Base-by-base conservation (phyloP, 2,888 invertebrate genomes). In the Spilarctia lutea region DNA sequence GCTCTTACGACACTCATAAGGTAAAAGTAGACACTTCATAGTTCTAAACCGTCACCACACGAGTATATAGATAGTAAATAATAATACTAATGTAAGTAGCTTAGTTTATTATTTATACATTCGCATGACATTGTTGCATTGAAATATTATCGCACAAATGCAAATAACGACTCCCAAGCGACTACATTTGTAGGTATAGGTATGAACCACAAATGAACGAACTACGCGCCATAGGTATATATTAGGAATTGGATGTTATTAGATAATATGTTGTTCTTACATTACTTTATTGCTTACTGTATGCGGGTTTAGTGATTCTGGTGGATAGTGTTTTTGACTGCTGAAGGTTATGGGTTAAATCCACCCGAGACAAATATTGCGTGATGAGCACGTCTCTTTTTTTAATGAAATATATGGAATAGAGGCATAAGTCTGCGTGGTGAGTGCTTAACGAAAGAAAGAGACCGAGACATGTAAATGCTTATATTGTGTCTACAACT, bases 141-240 rank as follows among this genome's bases (percentile, higher is more conserved):
- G 35, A 67, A 68, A 68, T 69, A 35, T 39, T 39, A 70, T 60
- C 56, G 35, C 70, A 35, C 4, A 56, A 39, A 60, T 60, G 70
- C 60, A 39, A 70, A 60, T 52, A 52, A 33, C 6, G 2, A 30
- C 33, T 63, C 71, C 42, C 20, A 11, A 30, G 65, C 10, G 27
- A 30, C 52, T 65, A 20, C 45, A 65, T 30, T 42, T 71, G 20
- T 65, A 63, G n/a, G n/a, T n/a, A n/a, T n/a, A n/a, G n/a, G n/a
- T 20, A 30, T 65, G 33, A 63, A 71, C 42, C 4, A 60, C 18
- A 56, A 70, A 60, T 60, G 39, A 33, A 45, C 8, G 8, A 68
- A 68, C 35, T 66, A n/a, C 35, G 3, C 63, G 63, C 7, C 63
- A 60, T 60, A n/a, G n/a, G n/a, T n/a, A n/a, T n/a, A n/a, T n/a